Evolutionary conservation across 2,797 vertebrate genomes (phyloP), one percentile per base, ranked within the genome.

Genomic region (Malurus splendens): DNA sequence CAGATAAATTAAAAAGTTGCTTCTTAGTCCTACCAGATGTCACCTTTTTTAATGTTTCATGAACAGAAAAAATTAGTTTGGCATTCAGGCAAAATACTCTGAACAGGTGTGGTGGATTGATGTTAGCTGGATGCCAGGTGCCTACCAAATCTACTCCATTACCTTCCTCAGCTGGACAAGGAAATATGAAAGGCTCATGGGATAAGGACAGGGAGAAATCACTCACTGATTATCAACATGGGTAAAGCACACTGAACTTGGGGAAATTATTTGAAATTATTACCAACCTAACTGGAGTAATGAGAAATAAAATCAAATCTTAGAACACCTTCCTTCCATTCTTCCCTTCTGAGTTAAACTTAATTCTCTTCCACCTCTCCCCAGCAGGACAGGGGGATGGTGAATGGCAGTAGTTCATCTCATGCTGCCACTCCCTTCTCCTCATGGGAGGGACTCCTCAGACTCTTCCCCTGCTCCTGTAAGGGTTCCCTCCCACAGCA

Each of bases 111-210:
- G 23, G 23, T 67, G 11, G 8, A 38, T 81, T 50, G 20, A 44
- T 12, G 38, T 18, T 0, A 0, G 11, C 23, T 44, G 17, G 23
- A 25, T 67, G 11, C 6, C 0, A 30, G 0, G 6, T 68, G 17
- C n/a, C 48, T 42, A 17, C 27, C 11, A 11, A 38, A 61, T n/a
- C 27, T 54, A 5, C 7, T 36, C 27, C 33, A 36, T 22, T 41
- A 25, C 15, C 2, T 19, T 41, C 10, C 12, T 60, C 33, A 44
- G 10, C 42, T 74, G 47, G 8, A 38, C 28, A 74, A 67, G n/a
- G 27, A 61, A 44, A 30, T 44, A 20, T 10, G 23, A 50, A 51
- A 67, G 5, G 12, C 17, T 38, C 6, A 3, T 32, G 27, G n/a
- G 13, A 38, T 44, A 48, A 54, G 41, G 13, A 48, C n/a, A 44